Base-by-base conservation (phyloP, 2,797 vertebrate species). In the Acanthurus leucopareius region DNA sequence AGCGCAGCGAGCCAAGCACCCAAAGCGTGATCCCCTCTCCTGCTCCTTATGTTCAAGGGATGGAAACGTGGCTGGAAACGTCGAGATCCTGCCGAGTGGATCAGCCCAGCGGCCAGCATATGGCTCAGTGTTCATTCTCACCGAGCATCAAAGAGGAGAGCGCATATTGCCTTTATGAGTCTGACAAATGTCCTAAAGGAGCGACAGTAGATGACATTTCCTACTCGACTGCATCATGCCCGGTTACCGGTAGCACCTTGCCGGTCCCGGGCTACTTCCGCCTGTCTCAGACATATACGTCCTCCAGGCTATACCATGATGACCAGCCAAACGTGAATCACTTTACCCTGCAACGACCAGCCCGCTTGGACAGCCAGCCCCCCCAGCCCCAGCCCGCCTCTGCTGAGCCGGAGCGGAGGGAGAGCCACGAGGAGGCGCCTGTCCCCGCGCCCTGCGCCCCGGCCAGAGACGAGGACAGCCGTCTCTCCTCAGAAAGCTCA, bases 251-350 rank as follows among this genome's bases (percentile, higher is more conserved):
- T 88, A 92, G 95, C 87, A 96, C 96, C 73, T 96, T 98, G 83
- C 97, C 98, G 1, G 97, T 99, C 62, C 98, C 98, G 28, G 97
- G 98, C 75, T 99, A 99, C 92, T 99, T 98, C 96, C 98, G 98
- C 88, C 93, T 99, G 61, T 99, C 98, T 69, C 98, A 99, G 95
- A 96, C 98, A 17, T 98, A 98, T 84, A 44, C 97, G 80, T 94
- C 97, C 77, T 93, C 97, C 87, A 97, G 98, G 94, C 95, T 93
- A 76, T 98, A 97, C 91, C 93, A 95, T 53, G 92, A 95, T 40
- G 95, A 91, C 73, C 96, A 95, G 69, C 94, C 96, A 49, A 96
- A 92, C 79, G 92, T 96, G 82, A 89, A 95, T 82, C 95, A 95
- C 40, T 97, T 97, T 80, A 86, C 94, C 38, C 90, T 95, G 79